A percentile compares a stretch with the other conserved stretches of the same genome.
Evolutionary conservation across 1,140 invertebrate species (phyloP).

Genomic region (Ooceraea biroi): DNA sequence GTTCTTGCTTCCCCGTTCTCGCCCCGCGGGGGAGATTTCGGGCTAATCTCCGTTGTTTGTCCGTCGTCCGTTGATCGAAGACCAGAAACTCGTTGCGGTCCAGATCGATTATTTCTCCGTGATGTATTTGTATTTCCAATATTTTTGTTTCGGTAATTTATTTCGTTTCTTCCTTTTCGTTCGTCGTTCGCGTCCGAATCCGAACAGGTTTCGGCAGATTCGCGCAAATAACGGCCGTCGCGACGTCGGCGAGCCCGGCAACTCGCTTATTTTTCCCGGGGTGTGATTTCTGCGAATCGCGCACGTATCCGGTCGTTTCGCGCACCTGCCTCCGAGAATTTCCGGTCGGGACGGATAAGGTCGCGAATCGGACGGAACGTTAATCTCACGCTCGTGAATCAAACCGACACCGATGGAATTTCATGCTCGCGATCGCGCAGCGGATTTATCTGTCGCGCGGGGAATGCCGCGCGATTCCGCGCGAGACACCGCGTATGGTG

Average conservation of each 20-base stretch:
- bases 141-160: slow-evolving; percentile 17
- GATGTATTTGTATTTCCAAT: slow-evolving; percentile 8
- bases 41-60: slow-evolving; percentile 26
- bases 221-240: neutral
- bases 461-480: neutral
- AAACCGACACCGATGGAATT: neutral
- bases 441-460: neutral
- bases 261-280: neutral
- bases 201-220: slow-evolving; percentile 28
- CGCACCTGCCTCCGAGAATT: neutral
- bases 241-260: neutral
- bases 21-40: neutral
- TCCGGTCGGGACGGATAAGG: no score
- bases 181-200: neutral
- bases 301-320: neutral
- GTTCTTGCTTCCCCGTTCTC: neutral
- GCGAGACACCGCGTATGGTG: neutral
- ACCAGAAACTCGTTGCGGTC: slow-evolving; percentile 21
- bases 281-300: slow-evolving; percentile 6
- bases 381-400: neutral
- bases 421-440: neutral
- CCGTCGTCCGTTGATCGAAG: neutral
- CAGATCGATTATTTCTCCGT: slow-evolving; percentile 23
- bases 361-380: neutral
- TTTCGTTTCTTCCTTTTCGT: neutral